Conservation (phyloP, 1,140 invertebrate species). For the Monomorium pharaonis region DNA sequence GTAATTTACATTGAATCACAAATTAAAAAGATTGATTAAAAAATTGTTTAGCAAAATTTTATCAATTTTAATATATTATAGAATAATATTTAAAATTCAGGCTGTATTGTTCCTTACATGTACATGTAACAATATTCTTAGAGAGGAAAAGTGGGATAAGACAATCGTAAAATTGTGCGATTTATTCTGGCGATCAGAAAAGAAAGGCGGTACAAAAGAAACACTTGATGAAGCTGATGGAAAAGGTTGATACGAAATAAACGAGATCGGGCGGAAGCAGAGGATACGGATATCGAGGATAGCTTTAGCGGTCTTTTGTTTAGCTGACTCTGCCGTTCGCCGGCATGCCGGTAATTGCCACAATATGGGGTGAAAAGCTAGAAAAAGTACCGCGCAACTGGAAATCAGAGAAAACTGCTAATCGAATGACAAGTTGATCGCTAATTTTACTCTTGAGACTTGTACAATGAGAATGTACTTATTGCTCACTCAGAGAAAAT, state of each 20-base stretch:
- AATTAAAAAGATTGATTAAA: neutral
- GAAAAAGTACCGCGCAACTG: slow-evolving; percentile 49
- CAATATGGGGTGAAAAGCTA: slow-evolving; percentile 69
- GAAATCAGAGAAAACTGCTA: slow-evolving; percentile 72
- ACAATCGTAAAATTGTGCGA: neutral
- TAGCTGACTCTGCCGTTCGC: slow-evolving; percentile 76
- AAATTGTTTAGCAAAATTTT: neutral
- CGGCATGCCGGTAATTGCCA: slow-evolving; percentile 76
- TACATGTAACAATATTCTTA: neutral
- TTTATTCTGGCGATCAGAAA: neutral
- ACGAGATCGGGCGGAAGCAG: slow-evolving; percentile 65
- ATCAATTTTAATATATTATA: neutral
- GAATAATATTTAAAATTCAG: neutral
- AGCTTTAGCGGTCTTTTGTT: slow-evolving; percentile 79
- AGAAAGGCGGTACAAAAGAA: slow-evolving; percentile 54
- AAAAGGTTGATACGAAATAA: slow-evolving; percentile 62
- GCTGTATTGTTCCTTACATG: neutral
- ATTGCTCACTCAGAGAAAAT: neutral
- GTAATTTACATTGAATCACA: neutral
- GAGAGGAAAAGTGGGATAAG: neutral
- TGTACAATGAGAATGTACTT: neutral
- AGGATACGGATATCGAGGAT: slow-evolving; percentile 69
- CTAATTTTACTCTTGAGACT: slow-evolving; percentile 68
- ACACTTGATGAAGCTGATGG: slow-evolving; percentile 62
- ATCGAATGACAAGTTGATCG: slow-evolving; percentile 77